Base-by-base conservation (phyloP, 2,113 vertebrate species). In the Meriones unguiculatus region DNA sequence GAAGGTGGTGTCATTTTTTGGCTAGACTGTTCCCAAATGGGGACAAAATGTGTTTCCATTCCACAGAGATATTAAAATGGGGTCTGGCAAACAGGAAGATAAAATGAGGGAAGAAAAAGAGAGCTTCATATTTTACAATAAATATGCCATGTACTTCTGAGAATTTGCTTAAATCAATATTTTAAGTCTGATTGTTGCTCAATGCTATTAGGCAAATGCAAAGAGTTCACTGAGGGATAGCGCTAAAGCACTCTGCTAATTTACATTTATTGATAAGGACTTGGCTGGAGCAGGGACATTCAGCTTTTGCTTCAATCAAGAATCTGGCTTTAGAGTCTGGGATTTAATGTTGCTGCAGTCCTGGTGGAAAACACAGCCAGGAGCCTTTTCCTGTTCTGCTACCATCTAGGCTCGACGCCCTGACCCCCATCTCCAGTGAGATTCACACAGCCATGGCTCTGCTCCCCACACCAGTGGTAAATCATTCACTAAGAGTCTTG, bases 151-250 rank as follows among this genome's bases (percentile, higher is more conserved):
- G 76, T 52, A 80, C 91, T 97, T 97, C 94, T 97, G 97, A 97
- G 97, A 98, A 97, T 97, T 97, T 96, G 78, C 91, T 95, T 95
- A 91, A 96, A 96, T 97, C 97, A 94, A 94, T 97, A 97, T 96
- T 96, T 94, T 97, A 95, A 97, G 87, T 97, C 93, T 91, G 90
- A 95, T 4, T 70, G 57, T 96, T 96, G 78, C 70, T 54, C 59
- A 94, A 2, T 94, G 93, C 91, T 95, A 80, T 95, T 96, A 95
- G 91, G 73, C 94, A 97, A 97, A 96, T 96, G 89, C 88, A 93
- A 96, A 95, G 92, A 2, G 70, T 93, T 97, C 95, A 95, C 91
- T 52, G 14, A 20, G 87, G 89, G 94, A 95, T 69, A 95, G 70
- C 95, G 65, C 91, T 96, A 89, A 97, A 95, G 87, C 75, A 80